Evolutionary conservation across 2,113 vertebrate species (phyloP), one percentile per base, ranked within the genome.

Genomic region (Semnornis frantzii): DNA sequence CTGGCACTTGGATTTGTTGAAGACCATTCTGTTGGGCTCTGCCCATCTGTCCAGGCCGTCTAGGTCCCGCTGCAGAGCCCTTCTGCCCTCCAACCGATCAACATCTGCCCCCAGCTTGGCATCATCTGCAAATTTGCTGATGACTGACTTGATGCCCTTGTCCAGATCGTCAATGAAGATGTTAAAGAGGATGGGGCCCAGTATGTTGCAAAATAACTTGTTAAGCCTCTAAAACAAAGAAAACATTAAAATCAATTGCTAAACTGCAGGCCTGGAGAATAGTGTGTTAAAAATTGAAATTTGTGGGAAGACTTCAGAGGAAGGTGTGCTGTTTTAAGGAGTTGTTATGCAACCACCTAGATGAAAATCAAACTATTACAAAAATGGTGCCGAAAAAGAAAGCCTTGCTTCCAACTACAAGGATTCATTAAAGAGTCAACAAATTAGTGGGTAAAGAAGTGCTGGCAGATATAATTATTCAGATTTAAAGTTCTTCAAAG

Each of bases 331-430:
- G 85, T 91, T 94, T 95, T 93, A 85, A 92, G 78, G 42, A 83
- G 63, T 69, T 91, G 57, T 87, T 91, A 89, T 87, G 87, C 93
- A 94, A 93, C 52, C 37, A 74, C 58, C 64, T 87, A 89, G 68
- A 93, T 85, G 79, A 82, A 95, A 91, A 89, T 71, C 20, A 91
- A 79, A 89, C 91, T 28, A 91, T 93, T 94, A 64, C 54, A 80
- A 76, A 71, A 89, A 59, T 1, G 4, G 23, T 4, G 2, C 31
- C 90, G 65, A 87, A 87, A 81, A 89, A 57, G 48, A 91, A 93
- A 93, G 85, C 23, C 66, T 93, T 82, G 37, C 28, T 92, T 77
- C 69, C 57, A 91, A 63, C 30, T 62, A 14, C 28, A 85, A 60
- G 23, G 75, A 60, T 50, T 85, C 31, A 80, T 68, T 92, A 91